phyloP scores from a whole-genome alignment of 2,888 invertebrate species.

The Lamellibrachia satsuma region DNA sequence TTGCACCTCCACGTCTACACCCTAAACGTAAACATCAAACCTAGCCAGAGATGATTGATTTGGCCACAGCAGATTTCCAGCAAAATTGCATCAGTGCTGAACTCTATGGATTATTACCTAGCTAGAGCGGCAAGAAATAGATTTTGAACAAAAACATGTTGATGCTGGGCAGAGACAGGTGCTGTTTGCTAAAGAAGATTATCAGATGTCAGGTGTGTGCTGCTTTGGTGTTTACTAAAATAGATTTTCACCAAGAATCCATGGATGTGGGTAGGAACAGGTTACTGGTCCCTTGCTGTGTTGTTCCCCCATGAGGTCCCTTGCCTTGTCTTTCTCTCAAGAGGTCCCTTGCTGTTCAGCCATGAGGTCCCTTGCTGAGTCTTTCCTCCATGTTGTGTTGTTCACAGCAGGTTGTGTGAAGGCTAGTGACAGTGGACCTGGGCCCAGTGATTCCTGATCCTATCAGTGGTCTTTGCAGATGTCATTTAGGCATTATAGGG shows the following conservation, averaged over 20 bases:
- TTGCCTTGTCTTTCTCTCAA: not conserved
- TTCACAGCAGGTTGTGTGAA: not conserved
- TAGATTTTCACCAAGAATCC: not conserved
- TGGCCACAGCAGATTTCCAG: not conserved
- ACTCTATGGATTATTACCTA: not conserved
- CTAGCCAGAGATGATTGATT: not conserved
- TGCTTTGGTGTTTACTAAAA: not conserved
- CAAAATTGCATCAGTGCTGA: not conserved
- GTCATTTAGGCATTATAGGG: not conserved
- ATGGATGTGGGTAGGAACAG: not conserved
- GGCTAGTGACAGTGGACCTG: not conserved
- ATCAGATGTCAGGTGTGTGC: not conserved
- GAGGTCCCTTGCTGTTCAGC: not conserved
- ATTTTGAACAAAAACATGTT: not conserved
- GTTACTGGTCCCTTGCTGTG: not conserved
- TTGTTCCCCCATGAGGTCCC: not conserved
- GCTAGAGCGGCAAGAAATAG: not conserved
- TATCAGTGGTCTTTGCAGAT: not conserved
- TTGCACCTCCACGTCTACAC: not conserved
- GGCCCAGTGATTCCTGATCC: not conserved
- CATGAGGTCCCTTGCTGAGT: not conserved
- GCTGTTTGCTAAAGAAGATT: not conserved
- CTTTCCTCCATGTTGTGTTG: not conserved
- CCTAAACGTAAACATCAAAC: not conserved
- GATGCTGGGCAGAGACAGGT: not conserved